Percentiles rank a stretch among this genome's conserved stretches.
Evolutionary conservation across 53 echinoderm and acorn worm species (phyloP).

Genomic region (Echinarachnius parma): DNA sequence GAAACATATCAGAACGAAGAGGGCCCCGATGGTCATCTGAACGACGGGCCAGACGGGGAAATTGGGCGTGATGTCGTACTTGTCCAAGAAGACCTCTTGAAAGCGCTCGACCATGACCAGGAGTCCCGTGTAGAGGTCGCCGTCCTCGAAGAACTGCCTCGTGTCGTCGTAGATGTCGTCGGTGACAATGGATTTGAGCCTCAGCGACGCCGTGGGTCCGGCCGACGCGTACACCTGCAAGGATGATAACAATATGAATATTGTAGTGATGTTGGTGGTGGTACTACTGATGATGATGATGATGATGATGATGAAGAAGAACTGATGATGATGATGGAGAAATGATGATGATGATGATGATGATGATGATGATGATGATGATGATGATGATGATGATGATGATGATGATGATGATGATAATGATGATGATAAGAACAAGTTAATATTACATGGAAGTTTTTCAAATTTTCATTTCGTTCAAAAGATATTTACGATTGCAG

Average conservation of each 20-base stretch:
- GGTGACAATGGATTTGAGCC: slow-evolving; percentile 38
- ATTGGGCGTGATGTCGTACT: slow-evolving; percentile 47
- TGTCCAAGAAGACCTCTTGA: slow-evolving; percentile 19
- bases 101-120: slow-evolving; percentile 38
- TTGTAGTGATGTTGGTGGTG: too few relatives aligned
- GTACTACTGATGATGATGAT: too few relatives aligned
- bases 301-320: neutral
- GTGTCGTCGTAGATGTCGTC: slow-evolving; percentile 51
- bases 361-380: slow-evolving; percentile 43
- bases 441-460: too few relatives aligned
- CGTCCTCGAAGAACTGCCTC: slow-evolving; percentile 35
- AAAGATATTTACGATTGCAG: too few relatives aligned
- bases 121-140: slow-evolving; percentile 46
- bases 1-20: slow-evolving; percentile 61
- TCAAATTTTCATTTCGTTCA: too few relatives aligned
- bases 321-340: neutral
- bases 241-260: too few relatives aligned
- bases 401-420: slow-evolving; percentile 45
- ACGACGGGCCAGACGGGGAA: slow-evolving; percentile 72
- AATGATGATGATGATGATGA: slow-evolving; percentile 23
- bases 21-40: slow-evolving; percentile 59
- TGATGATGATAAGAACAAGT: too few relatives aligned
- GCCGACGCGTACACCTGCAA: slow-evolving; percentile 56
- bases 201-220: slow-evolving; percentile 53
- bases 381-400: slow-evolving; percentile 47